These are phyloP conservation scores for Pangasianodon hypophthalmus DNA, from an alignment of 2,113 vertebrate species.

Conservation along the genomic window DNA sequence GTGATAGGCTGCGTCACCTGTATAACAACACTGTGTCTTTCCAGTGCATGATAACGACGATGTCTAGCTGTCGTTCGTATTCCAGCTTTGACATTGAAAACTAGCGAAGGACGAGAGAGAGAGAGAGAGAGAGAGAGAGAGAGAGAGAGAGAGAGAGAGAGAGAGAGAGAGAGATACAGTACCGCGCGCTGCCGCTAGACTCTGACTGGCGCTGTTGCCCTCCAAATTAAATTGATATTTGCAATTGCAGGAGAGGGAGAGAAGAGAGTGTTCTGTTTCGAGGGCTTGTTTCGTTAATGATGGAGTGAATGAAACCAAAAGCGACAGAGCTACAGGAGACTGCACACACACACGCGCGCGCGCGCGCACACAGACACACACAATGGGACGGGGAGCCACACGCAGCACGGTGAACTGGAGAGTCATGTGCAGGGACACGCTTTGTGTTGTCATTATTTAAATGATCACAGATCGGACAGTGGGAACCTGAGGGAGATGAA, in stretches of 20 bases:
- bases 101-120: conserved; percentile 33
- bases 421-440: conserved; percentile 19
- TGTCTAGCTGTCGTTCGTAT: not conserved
- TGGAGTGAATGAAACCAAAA: conserved; percentile 19
- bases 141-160: conserved; percentile 49
- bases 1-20: not conserved
- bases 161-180: conserved; percentile 39
- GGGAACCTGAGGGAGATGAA: conserved; percentile 18
- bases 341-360: not conserved
- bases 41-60: not conserved
- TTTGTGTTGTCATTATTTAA: not conserved
- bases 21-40: not conserved
- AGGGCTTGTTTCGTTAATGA: conserved; percentile 39
- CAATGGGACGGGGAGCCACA: conserved; percentile 9
- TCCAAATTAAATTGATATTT: conserved; percentile 27
- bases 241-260: conserved; percentile 32
- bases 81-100: conserved; percentile 24
- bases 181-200: conserved; percentile 54
- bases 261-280: not conserved
- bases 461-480: conserved; percentile 17
- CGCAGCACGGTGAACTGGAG: conserved; percentile 3
- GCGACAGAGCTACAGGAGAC: conserved; percentile 16
- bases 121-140: conserved; percentile 52
- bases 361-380: not conserved
- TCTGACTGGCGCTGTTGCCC: not conserved